phyloP scores from a whole-genome alignment of 2,797 vertebrate species.

The Sebastes flavidus region DNA sequence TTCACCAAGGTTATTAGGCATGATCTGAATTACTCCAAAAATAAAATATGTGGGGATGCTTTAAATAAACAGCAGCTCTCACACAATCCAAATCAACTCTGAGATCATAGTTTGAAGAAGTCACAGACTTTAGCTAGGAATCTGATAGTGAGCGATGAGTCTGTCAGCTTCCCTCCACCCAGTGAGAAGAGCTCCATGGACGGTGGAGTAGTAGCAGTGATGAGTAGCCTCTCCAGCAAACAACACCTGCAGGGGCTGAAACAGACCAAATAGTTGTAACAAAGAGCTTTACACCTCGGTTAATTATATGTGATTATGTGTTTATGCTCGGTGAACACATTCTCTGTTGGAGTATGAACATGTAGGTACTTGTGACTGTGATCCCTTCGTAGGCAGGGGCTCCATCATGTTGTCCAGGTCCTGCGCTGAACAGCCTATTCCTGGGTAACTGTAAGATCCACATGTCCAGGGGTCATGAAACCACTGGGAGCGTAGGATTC shows the following conservation, averaged over 20 bases:
- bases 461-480: slow-evolving; percentile 87
- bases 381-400: slow-evolving; percentile 83
- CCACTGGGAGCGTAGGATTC: slow-evolving; percentile 88
- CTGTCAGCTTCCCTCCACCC: slow-evolving; percentile 94
- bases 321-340: background rate
- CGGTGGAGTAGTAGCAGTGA: slow-evolving; percentile 90
- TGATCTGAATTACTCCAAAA: too few species aligned
- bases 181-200: slow-evolving; percentile 91
- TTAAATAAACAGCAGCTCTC: background rate
- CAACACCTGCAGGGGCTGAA: slow-evolving; percentile 90
- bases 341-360: background rate
- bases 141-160: slow-evolving; percentile 78
- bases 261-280: background rate
- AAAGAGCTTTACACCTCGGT: too few species aligned
- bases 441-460: slow-evolving; percentile 91
- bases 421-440: slow-evolving; percentile 83
- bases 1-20: too few species aligned
- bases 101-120: background rate
- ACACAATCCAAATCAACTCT: background rate
- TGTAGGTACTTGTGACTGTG: slow-evolving; percentile 78
- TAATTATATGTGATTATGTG: background rate
- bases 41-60: background rate
- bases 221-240: slow-evolving; percentile 97
- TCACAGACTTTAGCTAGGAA: background rate
- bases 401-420: slow-evolving; percentile 88